Evolutionary conservation across 2,797 vertebrate genomes (phyloP).

Genomic region (Chromis chromis): DNA sequence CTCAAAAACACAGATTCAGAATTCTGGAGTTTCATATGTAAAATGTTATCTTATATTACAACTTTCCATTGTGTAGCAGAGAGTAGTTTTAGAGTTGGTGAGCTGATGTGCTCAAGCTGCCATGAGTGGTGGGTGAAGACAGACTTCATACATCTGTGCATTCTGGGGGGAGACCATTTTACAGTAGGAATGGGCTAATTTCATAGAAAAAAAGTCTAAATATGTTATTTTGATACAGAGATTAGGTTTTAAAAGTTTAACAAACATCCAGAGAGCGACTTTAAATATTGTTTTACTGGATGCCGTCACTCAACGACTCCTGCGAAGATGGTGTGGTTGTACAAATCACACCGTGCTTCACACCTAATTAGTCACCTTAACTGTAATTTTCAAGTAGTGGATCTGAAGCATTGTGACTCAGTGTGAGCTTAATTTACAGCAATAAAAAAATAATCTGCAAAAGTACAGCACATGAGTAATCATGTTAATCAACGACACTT

Average conservation of each 20-base stretch:
- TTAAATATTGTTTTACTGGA: conserved; percentile 1
- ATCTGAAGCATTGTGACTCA: background rate
- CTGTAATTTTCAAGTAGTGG: background rate
- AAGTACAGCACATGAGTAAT: background rate
- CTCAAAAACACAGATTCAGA: too few species aligned
- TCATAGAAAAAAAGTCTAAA: too few species aligned
- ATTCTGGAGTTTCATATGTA: too few species aligned
- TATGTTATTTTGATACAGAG: too few species aligned
- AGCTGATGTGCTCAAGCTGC: too few species aligned
- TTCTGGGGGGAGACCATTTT: too few species aligned
- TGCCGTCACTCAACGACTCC: background rate
- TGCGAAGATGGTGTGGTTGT: background rate
- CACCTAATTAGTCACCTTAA: background rate
- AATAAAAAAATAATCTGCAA: background rate
- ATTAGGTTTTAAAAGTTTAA: background rate
- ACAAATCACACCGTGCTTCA: background rate
- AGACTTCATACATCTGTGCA: too few species aligned
- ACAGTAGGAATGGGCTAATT: too few species aligned
- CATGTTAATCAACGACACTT: background rate
- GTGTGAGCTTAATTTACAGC: background rate
- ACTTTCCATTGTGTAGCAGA: too few species aligned
- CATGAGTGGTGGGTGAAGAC: too few species aligned
- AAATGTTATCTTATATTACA: too few species aligned
- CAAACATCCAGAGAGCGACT: background rate
- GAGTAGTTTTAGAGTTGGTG: too few species aligned